Evolutionary conservation across 2,888 invertebrate genomes (phyloP), one percentile per base, ranked within the genome.

Genomic region (Pachliopta kotzebuea): DNA sequence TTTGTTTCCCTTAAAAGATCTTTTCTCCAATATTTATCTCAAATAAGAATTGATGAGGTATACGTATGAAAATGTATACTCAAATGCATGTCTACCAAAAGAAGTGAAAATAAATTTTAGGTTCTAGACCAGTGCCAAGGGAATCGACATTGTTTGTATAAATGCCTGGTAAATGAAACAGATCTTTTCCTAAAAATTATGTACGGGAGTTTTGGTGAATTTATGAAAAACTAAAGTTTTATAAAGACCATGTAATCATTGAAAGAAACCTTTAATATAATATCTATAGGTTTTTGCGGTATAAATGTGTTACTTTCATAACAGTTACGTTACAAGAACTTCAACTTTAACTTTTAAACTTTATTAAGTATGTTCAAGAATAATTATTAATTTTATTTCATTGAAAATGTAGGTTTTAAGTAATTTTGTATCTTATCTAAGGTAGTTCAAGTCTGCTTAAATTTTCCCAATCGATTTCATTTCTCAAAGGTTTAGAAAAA

Each of bases 121-220:
- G 76, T 68, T 63, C 73, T 83, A 82, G 85, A 74, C 31, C 14
- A 56, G 42, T 24, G 79, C 83, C 84, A 84, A 78, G 76, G 75
- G 76, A 71, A 73, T 70, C 68, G 68, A 73, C 71, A 64, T 57
- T 61, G 60, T 42, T 75, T 69, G 74, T 72, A 75, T 72, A 67
- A 65, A 70, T 77, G 79, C 80, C 77, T 81, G 76, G 67, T 50
- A 58, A 72, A 73, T 68, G n/a, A 70, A 69, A 74, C 71, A 74
- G 74, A 9, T 49, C 37, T 24, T n/a, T 37, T 53, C 9, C 7
- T 45, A 52, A 29, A 45, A 0, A 26, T 45, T 26, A 49, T 9
- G 11, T 20, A 61, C 26, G n/a, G 8, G 23, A 20, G 24, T 11
- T 21, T 26, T 14, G 1, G 31, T 31, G 11, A 31, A 31, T 9